Base-by-base conservation (phyloP, 2,888 invertebrate genomes). In the Euphydryas editha region DNA sequence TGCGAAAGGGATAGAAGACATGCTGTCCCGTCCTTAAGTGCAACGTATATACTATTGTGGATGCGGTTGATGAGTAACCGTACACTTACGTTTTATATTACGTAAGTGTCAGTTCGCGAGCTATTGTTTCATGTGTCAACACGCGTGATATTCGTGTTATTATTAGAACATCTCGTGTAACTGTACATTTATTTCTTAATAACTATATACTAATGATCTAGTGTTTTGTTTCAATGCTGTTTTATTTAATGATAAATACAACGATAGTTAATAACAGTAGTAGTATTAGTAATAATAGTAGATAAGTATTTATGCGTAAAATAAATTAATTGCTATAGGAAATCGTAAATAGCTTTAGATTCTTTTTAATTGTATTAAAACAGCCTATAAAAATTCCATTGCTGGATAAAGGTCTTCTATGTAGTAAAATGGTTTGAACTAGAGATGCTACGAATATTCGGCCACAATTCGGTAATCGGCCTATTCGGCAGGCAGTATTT, bases 1-100 rank as follows among this genome's bases (percentile, higher is more conserved):
- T 59, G 74, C 46, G 84, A 88, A 70, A 49, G 85, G 76, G 88
- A 87, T 36, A 67, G 59, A 46, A 24, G 62, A 74, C 66, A 30
- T 36, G 64, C 72, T 72, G 72, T 85, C 81, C 74, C 78, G 10
- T 70, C 86, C 78, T 76, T 72, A 75, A 80, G 73, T 84, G 84
- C 83, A 86, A 83, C 80, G 78, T 71, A 77, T 65, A 76, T 78
- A 71, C 69, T 81, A 81, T 68, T 75, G 73, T 87, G 87, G 91
- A 90, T 81, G 78, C 70, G 79, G 71, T 74, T 64, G 69, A 65
- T 68, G 72, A 66, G 68, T 72, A 71, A 77, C 75, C 75, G 72
- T 75, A 75, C 61, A 67, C 65, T 70, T 71, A 69, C 68, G 73
- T 75, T 73, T 76, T 74, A 69, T 69, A 49, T 76, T 76, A 76